These are phyloP conservation scores for Porphyrio hochstetteri DNA, from an alignment of 2,113 vertebrate genomes.

Conservation along the genomic window DNA sequence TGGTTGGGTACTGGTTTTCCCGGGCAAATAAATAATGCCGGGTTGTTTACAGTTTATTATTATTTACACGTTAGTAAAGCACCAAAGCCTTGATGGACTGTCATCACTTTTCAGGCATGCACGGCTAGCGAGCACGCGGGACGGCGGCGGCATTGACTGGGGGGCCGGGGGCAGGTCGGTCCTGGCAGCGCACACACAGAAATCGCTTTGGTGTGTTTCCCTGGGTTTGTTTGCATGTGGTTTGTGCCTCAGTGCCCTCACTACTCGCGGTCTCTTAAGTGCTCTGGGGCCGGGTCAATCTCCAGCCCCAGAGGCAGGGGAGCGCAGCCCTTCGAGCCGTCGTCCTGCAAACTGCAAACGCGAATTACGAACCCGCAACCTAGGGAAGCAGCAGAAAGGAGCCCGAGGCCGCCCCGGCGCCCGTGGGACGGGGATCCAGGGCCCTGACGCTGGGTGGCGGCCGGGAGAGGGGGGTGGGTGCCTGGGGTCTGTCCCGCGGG, in stretches of 20 bases:
- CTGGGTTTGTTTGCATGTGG: slow-evolving; percentile 41
- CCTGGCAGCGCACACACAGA: neutral
- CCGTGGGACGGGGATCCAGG: neutral
- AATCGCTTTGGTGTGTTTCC: neutral
- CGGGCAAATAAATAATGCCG: slow-evolving; percentile 46
- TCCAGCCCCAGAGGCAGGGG: neutral
- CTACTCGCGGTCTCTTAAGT: neutral
- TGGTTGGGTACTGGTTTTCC: neutral
- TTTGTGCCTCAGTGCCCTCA: slow-evolving; percentile 22
- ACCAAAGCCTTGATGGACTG: slow-evolving; percentile 65
- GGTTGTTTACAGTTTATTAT: slow-evolving; percentile 68
- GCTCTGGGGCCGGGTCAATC: neutral
- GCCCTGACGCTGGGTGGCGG: neutral
- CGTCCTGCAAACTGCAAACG: neutral
- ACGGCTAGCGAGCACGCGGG: slow-evolving; percentile 40
- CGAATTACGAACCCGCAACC: neutral
- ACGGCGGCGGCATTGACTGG: neutral
- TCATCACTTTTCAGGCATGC: slow-evolving; percentile 60
- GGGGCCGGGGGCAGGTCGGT: neutral
- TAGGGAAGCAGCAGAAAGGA: neutral
- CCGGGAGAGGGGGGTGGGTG: neutral
- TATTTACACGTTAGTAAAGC: slow-evolving; percentile 68
- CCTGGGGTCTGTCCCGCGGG: neutral
- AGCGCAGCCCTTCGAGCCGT: neutral
- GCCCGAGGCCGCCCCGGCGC: neutral